A percentile compares a stretch with the other conserved stretches of the same genome.
Evolutionary conservation across 2,888 invertebrate species (phyloP).

Genomic region (Amiota communis): DNA sequence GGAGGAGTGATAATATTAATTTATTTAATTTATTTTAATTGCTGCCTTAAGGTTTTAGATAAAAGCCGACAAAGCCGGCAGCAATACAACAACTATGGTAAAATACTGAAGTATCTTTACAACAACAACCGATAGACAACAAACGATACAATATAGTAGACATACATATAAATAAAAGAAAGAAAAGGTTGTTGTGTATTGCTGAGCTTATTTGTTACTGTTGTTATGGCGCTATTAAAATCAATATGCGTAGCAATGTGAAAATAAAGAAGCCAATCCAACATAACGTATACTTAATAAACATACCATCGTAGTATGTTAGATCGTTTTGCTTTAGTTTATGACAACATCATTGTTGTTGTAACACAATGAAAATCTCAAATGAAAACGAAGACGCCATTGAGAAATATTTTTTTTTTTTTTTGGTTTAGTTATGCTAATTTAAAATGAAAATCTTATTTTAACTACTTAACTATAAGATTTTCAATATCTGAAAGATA

Average conservation of each 20-base stretch:
- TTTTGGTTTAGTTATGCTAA: neutral
- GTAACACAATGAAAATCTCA: no score
- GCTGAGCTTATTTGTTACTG: constrained; percentile 19
- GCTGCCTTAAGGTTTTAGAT: constrained; percentile 50
- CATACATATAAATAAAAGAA: constrained; percentile 33
- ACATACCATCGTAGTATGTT: neutral
- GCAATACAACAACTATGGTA: constrained; percentile 27
- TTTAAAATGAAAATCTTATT: neutral
- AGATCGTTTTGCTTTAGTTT: constrained; percentile 2
- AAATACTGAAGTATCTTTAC: constrained; percentile 1
- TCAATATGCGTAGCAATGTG: constrained; percentile 5
- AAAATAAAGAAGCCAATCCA: neutral
- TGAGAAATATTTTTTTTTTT: no score
- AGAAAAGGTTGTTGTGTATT: neutral
- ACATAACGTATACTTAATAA: constrained; percentile 1
- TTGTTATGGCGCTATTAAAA: constrained; percentile 39
- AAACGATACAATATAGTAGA: constrained; percentile 10
- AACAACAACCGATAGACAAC: no score
- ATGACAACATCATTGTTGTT: neutral
- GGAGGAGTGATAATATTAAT: constrained; percentile 70
- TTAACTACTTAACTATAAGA: neutral
- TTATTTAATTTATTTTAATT: constrained; percentile 69
- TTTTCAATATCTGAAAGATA: neutral
- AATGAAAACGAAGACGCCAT: no score
- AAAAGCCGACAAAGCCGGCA: constrained; percentile 52